Evolutionary conservation across 2,888 invertebrate genomes (phyloP), one percentile per base, ranked within the genome.

Genomic region (Heliconius ethilla): DNA sequence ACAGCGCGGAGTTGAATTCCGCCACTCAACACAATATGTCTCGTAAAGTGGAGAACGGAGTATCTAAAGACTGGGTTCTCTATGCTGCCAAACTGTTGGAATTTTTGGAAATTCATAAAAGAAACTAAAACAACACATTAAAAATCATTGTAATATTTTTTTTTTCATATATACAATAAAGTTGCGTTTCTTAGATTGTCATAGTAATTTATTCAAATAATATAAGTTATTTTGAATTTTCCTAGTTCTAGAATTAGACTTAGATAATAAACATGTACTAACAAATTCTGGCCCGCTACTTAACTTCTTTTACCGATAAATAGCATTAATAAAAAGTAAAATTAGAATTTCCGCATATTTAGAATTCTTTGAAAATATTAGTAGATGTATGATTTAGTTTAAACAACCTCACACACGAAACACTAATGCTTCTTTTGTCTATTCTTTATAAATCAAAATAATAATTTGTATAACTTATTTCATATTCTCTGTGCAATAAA

Each of bases 211-310:
- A 80, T 78, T 80, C 55, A 63, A 75, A 45, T 82, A 80, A 81
- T 77, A 77, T 78, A 81, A 80, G 75, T 78, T 82, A 69, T 78
- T 81, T 82, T 82, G 84, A 83, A 86, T 84, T 83, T 85, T 83
- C 80, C 79, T 84, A 84, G 81, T 65, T 82, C 25, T 84, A 83
- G 80, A 33, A 45, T 27, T 72, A 72, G 72, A 55, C 15, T 63
- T 62, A 63, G 62, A 63, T 74, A 62, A n/a, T 45, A 63, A 45
- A 65, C 40, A 63, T 63, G 18, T 45, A 22, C 15, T 65, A 76
- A 81, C 76, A 67, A 75, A 79, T 79, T 15, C 73, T 40, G 87
- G 87, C 85, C 80, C 63, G 84, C 78, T 85, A 87, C 87, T 87
- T 87, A 85, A 82, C 78, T 75, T 70, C 51, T 76, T 76, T 78